These are phyloP conservation scores for Phyllostomus hastatus DNA, from an alignment of 2,113 vertebrate genomes.

Conservation along the genomic window DNA sequence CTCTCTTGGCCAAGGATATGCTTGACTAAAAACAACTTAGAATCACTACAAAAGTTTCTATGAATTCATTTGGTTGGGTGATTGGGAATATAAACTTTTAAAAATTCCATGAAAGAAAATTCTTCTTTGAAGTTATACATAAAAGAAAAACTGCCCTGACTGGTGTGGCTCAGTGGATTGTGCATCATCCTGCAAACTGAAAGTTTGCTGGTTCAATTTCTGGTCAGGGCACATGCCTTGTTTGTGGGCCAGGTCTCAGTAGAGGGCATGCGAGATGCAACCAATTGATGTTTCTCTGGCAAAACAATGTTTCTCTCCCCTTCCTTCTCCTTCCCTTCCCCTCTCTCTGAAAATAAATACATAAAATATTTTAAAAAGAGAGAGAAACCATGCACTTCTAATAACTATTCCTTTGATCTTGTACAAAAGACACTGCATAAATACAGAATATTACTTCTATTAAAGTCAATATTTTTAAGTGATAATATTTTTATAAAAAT, in stretches of 20 bases:
- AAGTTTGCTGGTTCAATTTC: too few relatives aligned
- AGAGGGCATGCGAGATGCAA: too few relatives aligned
- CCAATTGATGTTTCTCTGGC: too few relatives aligned
- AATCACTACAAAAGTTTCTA: neutral
- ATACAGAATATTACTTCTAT: conserved; percentile 29
- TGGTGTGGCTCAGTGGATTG: too few relatives aligned
- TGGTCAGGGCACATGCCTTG: too few relatives aligned
- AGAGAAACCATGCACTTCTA: conserved; percentile 11
- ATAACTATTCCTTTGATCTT: conserved; percentile 53
- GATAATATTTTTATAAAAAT: conserved; percentile 57
- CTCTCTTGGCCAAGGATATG: neutral
- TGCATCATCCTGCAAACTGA: too few relatives aligned
- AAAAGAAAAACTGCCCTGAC: conserved; percentile 3
- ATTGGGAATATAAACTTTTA: conserved; percentile 27
- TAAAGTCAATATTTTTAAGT: conserved; percentile 50
- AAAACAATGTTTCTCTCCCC: too few relatives aligned
- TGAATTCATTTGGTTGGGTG: neutral
- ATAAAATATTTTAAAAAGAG: too few relatives aligned
- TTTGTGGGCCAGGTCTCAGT: too few relatives aligned
- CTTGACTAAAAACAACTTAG: neutral
- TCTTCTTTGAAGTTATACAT: conserved; percentile 57
- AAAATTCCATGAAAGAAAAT: conserved; percentile 44
- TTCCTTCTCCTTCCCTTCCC: too few relatives aligned
- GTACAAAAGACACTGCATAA: conserved; percentile 32
- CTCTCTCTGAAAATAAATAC: too few relatives aligned